A percentile compares a stretch with the other conserved stretches of the same genome.
These are phyloP conservation scores for Tokudaia muenninki DNA, from an alignment of 2,797 vertebrate species.

Conservation along the genomic window DNA sequence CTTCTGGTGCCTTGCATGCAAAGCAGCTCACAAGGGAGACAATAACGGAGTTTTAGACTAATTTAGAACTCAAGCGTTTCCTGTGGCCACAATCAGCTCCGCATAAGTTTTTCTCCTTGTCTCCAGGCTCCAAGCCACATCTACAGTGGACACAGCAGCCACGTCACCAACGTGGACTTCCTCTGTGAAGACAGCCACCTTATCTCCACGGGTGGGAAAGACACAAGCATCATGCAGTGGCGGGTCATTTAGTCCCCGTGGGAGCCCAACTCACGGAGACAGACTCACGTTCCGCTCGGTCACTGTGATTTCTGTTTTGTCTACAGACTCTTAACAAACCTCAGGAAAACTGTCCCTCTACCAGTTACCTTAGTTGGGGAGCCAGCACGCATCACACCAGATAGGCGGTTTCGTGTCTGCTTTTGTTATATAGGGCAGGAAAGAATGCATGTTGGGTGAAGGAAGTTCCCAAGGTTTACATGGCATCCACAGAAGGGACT, in stretches of 20 bases:
- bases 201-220: constrained; percentile 98
- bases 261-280: constrained; percentile 63
- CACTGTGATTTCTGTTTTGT: constrained; percentile 89
- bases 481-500: constrained; percentile 73
- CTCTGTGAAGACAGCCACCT: constrained; percentile 95
- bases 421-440: constrained; percentile 73
- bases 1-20: background rate
- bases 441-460: constrained; percentile 82
- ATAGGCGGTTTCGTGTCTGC: constrained; percentile 65
- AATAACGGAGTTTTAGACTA: accelerated
- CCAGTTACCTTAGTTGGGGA: constrained; percentile 85
- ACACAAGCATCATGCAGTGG: constrained; percentile 99
- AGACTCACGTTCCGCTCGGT: constrained; percentile 84
- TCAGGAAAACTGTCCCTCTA: constrained; percentile 90
- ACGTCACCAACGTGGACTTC: constrained; percentile 98
- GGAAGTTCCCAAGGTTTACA: constrained; percentile 86
- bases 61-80: accelerated
- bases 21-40: background rate
- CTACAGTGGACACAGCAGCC: constrained; percentile 97
- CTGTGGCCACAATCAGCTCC: accelerated
- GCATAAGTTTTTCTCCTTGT: background rate
- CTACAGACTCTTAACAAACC: constrained; percentile 88
- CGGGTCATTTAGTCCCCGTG: constrained; percentile 91
- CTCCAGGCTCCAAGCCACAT: constrained; percentile 95
- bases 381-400: constrained; percentile 69